A percentile compares a stretch with the other conserved stretches of the same genome.
Evolutionary conservation across 1,140 invertebrate species (phyloP).

Genomic region (Agrypnia vestita): DNA sequence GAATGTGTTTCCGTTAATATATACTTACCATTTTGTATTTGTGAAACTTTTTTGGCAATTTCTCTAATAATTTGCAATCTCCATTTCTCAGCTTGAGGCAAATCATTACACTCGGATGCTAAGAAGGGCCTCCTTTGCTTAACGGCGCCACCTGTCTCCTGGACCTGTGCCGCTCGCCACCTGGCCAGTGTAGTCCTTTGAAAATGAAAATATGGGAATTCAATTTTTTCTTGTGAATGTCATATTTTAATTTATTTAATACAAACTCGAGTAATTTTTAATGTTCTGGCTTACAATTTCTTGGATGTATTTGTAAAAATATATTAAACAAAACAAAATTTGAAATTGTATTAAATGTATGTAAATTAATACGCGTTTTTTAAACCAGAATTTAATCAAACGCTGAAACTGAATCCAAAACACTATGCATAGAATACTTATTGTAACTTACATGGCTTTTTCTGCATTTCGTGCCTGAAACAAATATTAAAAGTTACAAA

Average conservation of each 20-base stretch:
- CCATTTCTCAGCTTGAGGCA: conserved; percentile 95
- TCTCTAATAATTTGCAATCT: conserved; percentile 96
- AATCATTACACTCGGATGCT: conserved; percentile 93
- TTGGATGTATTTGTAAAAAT: conserved; percentile 37
- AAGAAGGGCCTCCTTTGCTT: conserved; percentile 93
- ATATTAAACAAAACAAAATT: too few species aligned
- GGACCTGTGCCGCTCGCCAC: conserved; percentile 94
- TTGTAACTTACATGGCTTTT: conserved; percentile 88
- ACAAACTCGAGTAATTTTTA: conserved; percentile 26
- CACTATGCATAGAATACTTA: conserved; percentile 10
- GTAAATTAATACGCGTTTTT: neutral
- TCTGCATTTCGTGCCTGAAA: conserved; percentile 86
- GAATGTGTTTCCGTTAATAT: too few species aligned
- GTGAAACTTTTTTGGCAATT: conserved; percentile 98
- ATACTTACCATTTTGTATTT: conserved; percentile 96
- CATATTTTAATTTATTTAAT: conserved; percentile 11
- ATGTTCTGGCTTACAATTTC: neutral
- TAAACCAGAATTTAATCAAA: too few species aligned
- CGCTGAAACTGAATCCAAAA: too few species aligned
- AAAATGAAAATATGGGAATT: conserved; percentile 47
- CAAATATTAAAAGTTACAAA: conserved; percentile 25
- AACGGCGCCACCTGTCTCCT: conserved; percentile 82
- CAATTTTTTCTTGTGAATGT: neutral
- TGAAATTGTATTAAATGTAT: neutral
- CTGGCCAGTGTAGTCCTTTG: conserved; percentile 94